These are phyloP conservation scores for Cyrtorhinus lividipennis DNA, from an alignment of 1,140 invertebrate species.

Conservation along the genomic window DNA sequence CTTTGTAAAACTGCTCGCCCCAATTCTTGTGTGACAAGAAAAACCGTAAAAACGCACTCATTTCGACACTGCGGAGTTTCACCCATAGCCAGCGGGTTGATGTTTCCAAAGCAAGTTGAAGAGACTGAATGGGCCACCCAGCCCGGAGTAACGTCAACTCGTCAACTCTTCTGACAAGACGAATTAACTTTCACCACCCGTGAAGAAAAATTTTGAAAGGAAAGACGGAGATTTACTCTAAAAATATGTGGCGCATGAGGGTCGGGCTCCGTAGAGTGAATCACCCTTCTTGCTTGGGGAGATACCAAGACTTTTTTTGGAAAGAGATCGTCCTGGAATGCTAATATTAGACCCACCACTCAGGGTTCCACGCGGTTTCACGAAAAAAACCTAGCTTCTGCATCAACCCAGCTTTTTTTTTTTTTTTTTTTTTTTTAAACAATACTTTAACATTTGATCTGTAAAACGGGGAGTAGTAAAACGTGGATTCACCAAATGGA, in stretches of 20 bases:
- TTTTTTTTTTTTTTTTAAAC: too few species aligned
- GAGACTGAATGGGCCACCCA: neutral
- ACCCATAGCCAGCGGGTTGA: neutral
- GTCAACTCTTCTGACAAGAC: neutral
- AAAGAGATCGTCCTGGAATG: neutral
- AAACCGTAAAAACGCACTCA: neutral
- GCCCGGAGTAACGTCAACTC: neutral
- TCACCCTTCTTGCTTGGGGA: neutral
- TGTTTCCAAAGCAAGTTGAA: neutral
- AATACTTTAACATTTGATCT: too few species aligned
- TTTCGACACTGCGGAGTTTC: constrained; percentile 5
- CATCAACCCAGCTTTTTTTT: neutral
- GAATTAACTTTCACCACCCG: constrained; percentile 3
- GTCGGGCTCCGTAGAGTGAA: neutral
- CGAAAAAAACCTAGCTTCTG: neutral
- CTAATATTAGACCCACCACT: neutral
- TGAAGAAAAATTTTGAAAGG: neutral
- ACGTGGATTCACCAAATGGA: too few species aligned
- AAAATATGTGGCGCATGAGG: constrained; percentile 1
- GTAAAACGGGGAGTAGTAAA: too few species aligned
- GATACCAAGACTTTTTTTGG: neutral
- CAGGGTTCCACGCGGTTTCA: neutral
- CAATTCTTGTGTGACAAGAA: too few species aligned
- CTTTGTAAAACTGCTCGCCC: too few species aligned
- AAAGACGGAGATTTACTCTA: neutral